phyloP scores from a whole-genome alignment of 2,113 vertebrate species.

The Calidris pugnax region DNA sequence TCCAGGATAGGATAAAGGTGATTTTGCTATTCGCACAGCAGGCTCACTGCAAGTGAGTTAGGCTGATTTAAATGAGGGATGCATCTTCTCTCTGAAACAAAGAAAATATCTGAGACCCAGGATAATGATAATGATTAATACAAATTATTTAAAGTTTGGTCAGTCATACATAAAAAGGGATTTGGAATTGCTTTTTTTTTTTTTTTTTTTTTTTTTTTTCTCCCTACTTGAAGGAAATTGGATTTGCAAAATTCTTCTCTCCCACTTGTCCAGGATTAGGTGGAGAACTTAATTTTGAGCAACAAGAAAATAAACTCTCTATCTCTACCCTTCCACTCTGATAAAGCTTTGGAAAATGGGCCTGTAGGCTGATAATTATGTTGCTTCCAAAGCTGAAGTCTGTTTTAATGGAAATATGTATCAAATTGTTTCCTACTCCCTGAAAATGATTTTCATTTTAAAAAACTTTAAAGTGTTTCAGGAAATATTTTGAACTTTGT shows the following conservation, averaged over 20 bases:
- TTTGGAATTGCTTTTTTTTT: not conserved
- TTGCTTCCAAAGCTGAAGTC: not conserved
- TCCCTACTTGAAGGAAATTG: not conserved
- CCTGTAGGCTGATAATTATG: not conserved
- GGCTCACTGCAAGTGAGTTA: not conserved
- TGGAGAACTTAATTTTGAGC: not conserved
- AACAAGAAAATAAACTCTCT: not conserved
- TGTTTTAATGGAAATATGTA: not conserved
- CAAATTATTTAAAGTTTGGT: not conserved
- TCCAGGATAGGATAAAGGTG: not conserved
- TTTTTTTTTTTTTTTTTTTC: not conserved
- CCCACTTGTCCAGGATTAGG: not conserved
- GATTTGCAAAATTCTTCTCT: not conserved
- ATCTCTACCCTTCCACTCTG: not conserved
- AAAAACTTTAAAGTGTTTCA: not conserved
- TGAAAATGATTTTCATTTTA: not conserved
- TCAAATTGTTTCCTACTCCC: not conserved
- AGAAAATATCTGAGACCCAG: not conserved
- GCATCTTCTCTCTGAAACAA: not conserved
- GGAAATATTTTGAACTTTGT: slow-evolving; percentile 9
- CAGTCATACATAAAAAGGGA: not conserved
- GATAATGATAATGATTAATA: not conserved
- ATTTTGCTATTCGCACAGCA: not conserved
- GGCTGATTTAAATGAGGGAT: not conserved
- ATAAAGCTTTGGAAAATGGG: not conserved